phyloP scores from a whole-genome alignment of 2,797 vertebrate species.

The Protosalanx chinensis region DNA sequence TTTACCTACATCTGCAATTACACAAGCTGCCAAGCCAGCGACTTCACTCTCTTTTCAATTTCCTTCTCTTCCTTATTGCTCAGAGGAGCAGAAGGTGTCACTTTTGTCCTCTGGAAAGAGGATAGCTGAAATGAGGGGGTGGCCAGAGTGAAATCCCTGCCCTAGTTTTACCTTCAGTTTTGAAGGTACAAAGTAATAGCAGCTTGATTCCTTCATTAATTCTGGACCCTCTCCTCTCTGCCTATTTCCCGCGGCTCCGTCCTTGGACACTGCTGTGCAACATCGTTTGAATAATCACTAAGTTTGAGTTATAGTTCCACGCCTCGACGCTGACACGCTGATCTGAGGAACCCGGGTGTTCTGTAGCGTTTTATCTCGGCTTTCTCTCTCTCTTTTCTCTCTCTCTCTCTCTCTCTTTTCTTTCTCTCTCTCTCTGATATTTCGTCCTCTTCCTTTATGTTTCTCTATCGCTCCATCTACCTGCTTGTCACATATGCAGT shows the following conservation, averaged over 20 bases:
- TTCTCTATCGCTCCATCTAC: conserved; percentile 1
- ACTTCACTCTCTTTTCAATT: neutral
- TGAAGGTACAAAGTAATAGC: conserved; percentile 26
- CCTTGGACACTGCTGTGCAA: conserved; percentile 49
- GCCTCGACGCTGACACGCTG: conserved; percentile 39
- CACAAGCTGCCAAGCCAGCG: neutral
- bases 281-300: conserved; percentile 55
- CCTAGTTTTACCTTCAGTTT: conserved; percentile 22
- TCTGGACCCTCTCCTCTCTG: conserved; percentile 27
- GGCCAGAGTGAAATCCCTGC: conserved; percentile 19
- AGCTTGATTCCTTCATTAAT: conserved; percentile 51
- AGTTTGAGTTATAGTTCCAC: conserved; percentile 53
- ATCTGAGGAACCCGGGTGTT: conserved; percentile 41
- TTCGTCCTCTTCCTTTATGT: conserved; percentile 13
- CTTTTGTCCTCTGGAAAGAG: neutral
- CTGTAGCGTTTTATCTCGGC: conserved; percentile 28
- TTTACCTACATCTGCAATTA: conserved; percentile 6
- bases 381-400: neutral
- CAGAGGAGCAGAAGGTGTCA: conserved; percentile 3
- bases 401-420: conserved; percentile 9
- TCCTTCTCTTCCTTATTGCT: conserved; percentile 7
- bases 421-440: conserved; percentile 7
- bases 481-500: neutral
- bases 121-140: conserved; percentile 2
- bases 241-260: conserved; percentile 42